A percentile compares a stretch with the other conserved stretches of the same genome.
phyloP scores from a whole-genome alignment of 1,140 invertebrate genomes.

The Calephelis virginiensis region DNA sequence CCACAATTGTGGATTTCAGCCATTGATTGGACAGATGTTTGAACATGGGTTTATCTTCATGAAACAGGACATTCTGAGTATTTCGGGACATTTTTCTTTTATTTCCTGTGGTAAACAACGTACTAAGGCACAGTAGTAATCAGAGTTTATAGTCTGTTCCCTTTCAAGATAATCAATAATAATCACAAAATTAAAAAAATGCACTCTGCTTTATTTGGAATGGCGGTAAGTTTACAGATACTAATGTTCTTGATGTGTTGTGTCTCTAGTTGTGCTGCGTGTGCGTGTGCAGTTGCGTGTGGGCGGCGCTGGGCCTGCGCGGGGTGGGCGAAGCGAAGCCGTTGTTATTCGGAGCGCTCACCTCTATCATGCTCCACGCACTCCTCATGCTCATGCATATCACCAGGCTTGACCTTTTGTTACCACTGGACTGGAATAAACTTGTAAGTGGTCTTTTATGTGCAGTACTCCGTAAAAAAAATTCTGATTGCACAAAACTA shows the following conservation, averaged over 20 bases:
- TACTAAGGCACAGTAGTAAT: too few relatives aligned
- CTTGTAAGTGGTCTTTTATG: slow-evolving; percentile 80
- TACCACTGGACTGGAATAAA: slow-evolving; percentile 90
- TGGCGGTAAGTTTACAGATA: background rate
- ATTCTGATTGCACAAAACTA: too few relatives aligned
- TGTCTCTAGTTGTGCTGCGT: slow-evolving; percentile 43
- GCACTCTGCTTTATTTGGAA: background rate
- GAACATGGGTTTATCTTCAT: too few relatives aligned
- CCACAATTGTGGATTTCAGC: too few relatives aligned
- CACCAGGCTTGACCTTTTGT: slow-evolving; percentile 87
- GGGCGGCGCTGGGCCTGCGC: slow-evolving; percentile 53
- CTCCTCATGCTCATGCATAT: slow-evolving; percentile 91
- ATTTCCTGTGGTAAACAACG: too few relatives aligned
- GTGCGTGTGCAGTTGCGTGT: slow-evolving; percentile 53
- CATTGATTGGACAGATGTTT: too few relatives aligned
- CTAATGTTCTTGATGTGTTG: background rate
- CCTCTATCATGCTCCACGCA: slow-evolving; percentile 88
- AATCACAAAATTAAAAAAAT: too few relatives aligned
- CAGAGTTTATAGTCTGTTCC: too few relatives aligned
- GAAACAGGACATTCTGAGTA: too few relatives aligned
- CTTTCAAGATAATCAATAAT: too few relatives aligned
- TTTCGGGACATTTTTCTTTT: too few relatives aligned
- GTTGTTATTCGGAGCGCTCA: slow-evolving; percentile 82
- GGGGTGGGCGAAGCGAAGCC: slow-evolving; percentile 44
- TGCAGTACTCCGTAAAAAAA: too few relatives aligned